Conservation (phyloP, 2,113 vertebrate genomes). For the Catharus minimus region DNA sequence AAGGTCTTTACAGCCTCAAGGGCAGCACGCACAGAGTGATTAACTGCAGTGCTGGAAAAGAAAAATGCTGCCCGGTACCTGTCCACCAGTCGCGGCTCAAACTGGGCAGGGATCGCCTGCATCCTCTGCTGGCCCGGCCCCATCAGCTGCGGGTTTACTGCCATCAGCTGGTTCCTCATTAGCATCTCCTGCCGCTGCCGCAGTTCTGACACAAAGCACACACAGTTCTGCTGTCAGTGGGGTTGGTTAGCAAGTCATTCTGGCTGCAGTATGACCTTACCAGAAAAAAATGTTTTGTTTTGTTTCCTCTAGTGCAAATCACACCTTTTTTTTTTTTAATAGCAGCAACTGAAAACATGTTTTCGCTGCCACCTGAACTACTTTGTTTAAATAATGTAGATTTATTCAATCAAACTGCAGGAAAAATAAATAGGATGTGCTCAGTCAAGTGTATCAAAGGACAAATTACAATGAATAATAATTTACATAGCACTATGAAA, state of each 20-base stretch:
- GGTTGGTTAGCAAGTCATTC: neutral
- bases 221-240: neutral
- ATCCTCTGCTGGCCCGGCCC: slow-evolving; percentile 83
- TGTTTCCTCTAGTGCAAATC: neutral
- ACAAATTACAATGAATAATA: neutral
- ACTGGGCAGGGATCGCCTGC: slow-evolving; percentile 81
- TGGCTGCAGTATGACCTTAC: neutral
- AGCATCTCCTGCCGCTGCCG: slow-evolving; percentile 86
- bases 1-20: neutral
- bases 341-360: neutral
- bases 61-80: slow-evolving; percentile 73
- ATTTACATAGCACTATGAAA: neutral
- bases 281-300: neutral
- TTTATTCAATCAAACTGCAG: neutral
- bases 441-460: neutral
- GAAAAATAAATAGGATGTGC: neutral
- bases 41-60: neutral
- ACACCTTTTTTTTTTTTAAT: neutral
- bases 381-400: neutral
- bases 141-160: slow-evolving; percentile 85
- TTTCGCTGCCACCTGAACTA: neutral
- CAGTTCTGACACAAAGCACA: slow-evolving; percentile 77
- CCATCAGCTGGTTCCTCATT: slow-evolving; percentile 89
- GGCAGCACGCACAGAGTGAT: neutral
- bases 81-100: slow-evolving; percentile 85